These are phyloP conservation scores for Drosophila tanythrix DNA, from an alignment of 2,888 invertebrate genomes.

Conservation along the genomic window DNA sequence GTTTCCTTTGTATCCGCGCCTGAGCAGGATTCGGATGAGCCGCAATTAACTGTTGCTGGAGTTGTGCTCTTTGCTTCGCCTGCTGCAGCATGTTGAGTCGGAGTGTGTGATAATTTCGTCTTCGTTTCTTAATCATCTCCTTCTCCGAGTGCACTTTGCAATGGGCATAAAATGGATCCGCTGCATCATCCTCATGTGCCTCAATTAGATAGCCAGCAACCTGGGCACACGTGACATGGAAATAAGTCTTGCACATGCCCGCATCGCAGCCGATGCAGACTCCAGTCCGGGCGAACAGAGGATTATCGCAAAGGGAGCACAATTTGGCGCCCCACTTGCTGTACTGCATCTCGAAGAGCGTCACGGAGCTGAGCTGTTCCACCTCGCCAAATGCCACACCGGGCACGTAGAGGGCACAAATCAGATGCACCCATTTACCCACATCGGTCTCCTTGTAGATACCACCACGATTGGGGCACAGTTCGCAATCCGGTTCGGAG, in stretches of 20 bases:
- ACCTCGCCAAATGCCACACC: constrained; percentile 98
- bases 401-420: constrained; percentile 98
- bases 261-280: constrained; percentile 99
- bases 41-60: constrained; percentile 53
- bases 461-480: constrained; percentile 96
- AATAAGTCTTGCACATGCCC: constrained; percentile 98
- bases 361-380: constrained; percentile 95
- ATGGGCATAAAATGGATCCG: constrained; percentile 98
- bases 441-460: constrained; percentile 98
- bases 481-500: constrained; percentile 94
- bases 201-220: constrained; percentile 96
- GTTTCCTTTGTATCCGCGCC: constrained; percentile 91
- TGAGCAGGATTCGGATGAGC: constrained; percentile 88
- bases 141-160: constrained; percentile 98
- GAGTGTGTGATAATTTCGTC: constrained; percentile 93
- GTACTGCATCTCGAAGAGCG: constrained; percentile 98
- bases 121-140: constrained; percentile 91
- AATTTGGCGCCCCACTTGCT: constrained; percentile 97
- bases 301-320: constrained; percentile 95
- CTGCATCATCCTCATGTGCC: constrained; percentile 96
- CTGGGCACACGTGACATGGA: constrained; percentile 99
- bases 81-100: constrained; percentile 92
- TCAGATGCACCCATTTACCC: constrained; percentile 98
- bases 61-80: constrained; percentile 72
- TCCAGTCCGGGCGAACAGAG: constrained; percentile 94